Evolutionary conservation across 2,113 vertebrate genomes (phyloP).

Genomic region (Falcunculus frontatus): DNA sequence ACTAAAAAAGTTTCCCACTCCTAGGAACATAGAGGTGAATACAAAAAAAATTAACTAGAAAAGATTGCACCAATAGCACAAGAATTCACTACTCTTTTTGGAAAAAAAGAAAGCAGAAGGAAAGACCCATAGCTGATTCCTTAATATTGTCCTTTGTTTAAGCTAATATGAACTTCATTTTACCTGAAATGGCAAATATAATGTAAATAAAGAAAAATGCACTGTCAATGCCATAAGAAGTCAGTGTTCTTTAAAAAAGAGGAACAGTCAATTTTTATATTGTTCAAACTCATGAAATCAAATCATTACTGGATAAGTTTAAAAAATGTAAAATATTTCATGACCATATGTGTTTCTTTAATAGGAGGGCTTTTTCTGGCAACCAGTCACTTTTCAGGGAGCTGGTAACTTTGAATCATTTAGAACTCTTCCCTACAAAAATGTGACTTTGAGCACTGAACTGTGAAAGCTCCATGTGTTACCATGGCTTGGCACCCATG

Average conservation of each 20-base stretch:
- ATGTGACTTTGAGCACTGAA: not conserved
- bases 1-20: not conserved
- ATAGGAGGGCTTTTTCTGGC: not conserved
- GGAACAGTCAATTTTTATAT: not conserved
- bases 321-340: not conserved
- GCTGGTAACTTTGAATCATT: not conserved
- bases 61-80: not conserved
- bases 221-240: not conserved
- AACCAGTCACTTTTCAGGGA: not conserved
- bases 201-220: not conserved
- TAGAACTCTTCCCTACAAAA: not conserved
- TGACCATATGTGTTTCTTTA: not conserved
- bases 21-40: not conserved
- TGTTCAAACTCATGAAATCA: not conserved
- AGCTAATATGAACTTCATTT: not conserved
- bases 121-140: not conserved
- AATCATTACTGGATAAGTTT: not conserved
- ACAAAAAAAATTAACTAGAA: not conserved
- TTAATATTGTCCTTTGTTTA: not conserved
- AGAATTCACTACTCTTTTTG: not conserved
- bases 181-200: not conserved
- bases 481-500: slow-evolving; percentile 19
- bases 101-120: not conserved
- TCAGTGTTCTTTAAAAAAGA: not conserved
- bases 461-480: slow-evolving; percentile 16